Evolutionary conservation across 2,797 vertebrate genomes (phyloP).

Genomic region (Propithecus perrieri): DNA sequence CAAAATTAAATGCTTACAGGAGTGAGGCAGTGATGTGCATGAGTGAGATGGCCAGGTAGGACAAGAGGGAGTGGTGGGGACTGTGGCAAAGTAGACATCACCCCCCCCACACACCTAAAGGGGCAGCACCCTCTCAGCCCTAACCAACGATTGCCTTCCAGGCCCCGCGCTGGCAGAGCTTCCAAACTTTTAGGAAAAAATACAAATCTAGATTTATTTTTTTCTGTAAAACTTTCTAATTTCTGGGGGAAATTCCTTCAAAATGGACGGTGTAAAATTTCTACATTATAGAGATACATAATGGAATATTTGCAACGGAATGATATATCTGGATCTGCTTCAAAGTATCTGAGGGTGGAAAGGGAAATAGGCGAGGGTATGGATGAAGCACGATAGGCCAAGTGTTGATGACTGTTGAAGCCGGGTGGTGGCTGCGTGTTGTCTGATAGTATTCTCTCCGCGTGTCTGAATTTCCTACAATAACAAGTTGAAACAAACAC

Average conservation of each 20-base stretch:
- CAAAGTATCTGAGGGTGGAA: neutral
- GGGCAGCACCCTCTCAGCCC: neutral
- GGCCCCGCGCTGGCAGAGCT: neutral
- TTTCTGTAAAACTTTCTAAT: neutral
- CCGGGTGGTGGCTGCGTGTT: neutral
- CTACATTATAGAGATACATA: neutral
- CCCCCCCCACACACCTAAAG: neutral
- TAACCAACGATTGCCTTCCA: neutral
- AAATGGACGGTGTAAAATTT: neutral
- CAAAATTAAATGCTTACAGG: neutral
- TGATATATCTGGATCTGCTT: neutral
- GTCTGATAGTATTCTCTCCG: neutral
- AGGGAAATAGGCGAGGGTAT: neutral
- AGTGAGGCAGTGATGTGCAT: neutral
- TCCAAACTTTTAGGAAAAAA: neutral
- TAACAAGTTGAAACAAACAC: neutral
- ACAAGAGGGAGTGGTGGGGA: neutral
- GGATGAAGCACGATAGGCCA: neutral
- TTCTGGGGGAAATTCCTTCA: neutral
- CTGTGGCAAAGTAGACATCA: neutral
- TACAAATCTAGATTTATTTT: neutral
- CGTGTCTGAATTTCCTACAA: neutral
- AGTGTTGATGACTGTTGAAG: fast-evolving
- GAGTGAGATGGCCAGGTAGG: neutral
- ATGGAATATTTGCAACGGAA: neutral